Evolutionary conservation across 2,888 invertebrate species (phyloP), one percentile per base, ranked within the genome.

Genomic region (Eucera pruinosa): DNA sequence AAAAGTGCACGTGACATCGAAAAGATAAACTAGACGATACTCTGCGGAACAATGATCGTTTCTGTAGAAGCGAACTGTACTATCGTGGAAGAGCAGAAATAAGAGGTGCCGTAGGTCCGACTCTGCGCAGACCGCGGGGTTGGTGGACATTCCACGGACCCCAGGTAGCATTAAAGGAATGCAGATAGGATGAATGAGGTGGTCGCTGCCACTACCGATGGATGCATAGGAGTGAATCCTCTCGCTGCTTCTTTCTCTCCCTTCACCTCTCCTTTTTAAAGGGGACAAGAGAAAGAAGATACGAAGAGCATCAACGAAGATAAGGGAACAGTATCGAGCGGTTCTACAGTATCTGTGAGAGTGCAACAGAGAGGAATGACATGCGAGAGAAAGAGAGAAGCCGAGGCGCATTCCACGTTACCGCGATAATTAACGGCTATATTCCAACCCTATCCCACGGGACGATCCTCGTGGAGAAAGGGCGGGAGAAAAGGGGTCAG

Each of bases 181-280:
- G 90, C 88, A 91, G 91, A 90, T 91, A 86, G 90, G 89, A 90
- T 91, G 91, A 91, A 91, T 91, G 91, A 90, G 90, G 90, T 89
- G 89, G 90, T 90, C 90, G 88, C 83, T 87, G 89, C 87, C 88
- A 89, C 87, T 87, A 85, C 78, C 83, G 87, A 81, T 85, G 81
- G 85, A 86, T 84, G 80, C 81, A 73, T 78, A 83, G 77, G 78
- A 86, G 81, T 76, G 78, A 83, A 83, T 84, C 80, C 72, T 84
- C 82, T 71, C 69, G n/a, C 76, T 67, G 50, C 54, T 25, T 30
- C 48, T 23, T 33, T 45, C 47, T 3, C 66, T 58, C 7, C 57
- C 54, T 60, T 39, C 15, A 4, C 36, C 50, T 58, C 36, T 39
- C 36, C 45, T 27, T 43, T 13, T 25, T 23, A 2, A 5, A 43